A percentile compares a stretch with the other conserved stretches of the same genome.
phyloP scores from a whole-genome alignment of 1,140 invertebrate species.

The Aphidius gifuensis region DNA sequence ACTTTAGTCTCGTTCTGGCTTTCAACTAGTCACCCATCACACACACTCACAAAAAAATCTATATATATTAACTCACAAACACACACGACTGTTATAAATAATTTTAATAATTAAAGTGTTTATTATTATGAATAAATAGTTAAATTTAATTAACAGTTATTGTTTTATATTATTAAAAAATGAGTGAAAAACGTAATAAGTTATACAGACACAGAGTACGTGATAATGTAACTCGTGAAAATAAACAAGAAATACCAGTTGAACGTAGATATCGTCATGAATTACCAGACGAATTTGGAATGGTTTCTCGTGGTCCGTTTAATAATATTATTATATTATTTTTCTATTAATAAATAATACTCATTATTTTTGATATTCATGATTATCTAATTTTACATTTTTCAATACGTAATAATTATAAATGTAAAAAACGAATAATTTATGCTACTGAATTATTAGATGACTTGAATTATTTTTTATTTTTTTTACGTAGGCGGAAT shows the following conservation, averaged over 20 bases:
- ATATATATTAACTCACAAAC: too few species aligned
- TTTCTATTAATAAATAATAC: slow-evolving; percentile 4
- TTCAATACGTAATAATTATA: slow-evolving; percentile 1
- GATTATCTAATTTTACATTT: slow-evolving; percentile 5
- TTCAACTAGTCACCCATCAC: too few species aligned
- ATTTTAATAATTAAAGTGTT: too few species aligned
- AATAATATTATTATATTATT: slow-evolving; percentile 7
- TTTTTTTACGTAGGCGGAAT: too few species aligned
- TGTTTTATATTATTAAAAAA: slow-evolving; percentile 13
- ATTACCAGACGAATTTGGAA: slow-evolving; percentile 29
- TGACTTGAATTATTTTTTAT: too few species aligned
- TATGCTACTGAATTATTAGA: too few species aligned
- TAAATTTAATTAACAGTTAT: too few species aligned
- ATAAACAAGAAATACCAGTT: neutral
- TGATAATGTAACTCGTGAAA: slow-evolving; percentile 31
- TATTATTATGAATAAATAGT: too few species aligned
- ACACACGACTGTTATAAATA: too few species aligned
- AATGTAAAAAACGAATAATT: too few species aligned
- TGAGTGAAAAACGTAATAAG: slow-evolving; percentile 39
- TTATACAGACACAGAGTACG: slow-evolving; percentile 9
- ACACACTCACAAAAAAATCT: too few species aligned
- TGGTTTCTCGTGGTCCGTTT: slow-evolving; percentile 27
- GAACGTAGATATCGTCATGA: slow-evolving; percentile 17
- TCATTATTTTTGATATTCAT: neutral
- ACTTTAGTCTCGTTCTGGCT: too few species aligned